Evolutionary conservation across 1,140 invertebrate species (phyloP).

Genomic region (Drosophila varians): DNA sequence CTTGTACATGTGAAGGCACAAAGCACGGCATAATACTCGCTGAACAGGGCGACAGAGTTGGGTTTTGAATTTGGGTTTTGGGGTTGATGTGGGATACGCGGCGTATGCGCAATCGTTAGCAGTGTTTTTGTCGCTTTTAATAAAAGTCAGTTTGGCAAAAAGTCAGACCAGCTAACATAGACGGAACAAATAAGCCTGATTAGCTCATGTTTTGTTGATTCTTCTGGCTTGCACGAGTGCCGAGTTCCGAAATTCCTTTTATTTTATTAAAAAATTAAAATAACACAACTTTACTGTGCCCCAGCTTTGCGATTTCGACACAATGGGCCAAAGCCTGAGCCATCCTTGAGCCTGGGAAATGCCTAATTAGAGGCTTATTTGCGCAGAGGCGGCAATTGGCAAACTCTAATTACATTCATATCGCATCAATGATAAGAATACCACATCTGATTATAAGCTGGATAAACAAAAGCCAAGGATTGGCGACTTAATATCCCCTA

Average conservation of each 20-base stretch:
- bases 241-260: too few species aligned
- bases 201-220: constrained; percentile 56
- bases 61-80: constrained; percentile 6
- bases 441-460: constrained; percentile 36
- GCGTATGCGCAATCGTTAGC: constrained; percentile 72
- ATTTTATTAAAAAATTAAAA: too few species aligned
- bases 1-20: constrained; percentile 74
- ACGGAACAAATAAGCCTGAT: constrained; percentile 76
- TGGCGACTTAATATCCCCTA: constrained; percentile 31
- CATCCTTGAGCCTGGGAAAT: constrained; percentile 1
- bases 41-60: constrained; percentile 7
- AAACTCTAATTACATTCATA: constrained; percentile 76
- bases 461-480: constrained; percentile 17
- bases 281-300: too few species aligned
- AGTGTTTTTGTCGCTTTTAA: constrained; percentile 65
- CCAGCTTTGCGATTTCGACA: too few species aligned
- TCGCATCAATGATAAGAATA: constrained; percentile 70
- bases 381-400: constrained; percentile 53
- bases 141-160: constrained; percentile 77
- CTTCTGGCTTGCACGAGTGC: too few species aligned
- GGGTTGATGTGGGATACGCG: constrained; percentile 26
- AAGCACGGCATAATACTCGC: constrained; percentile 51
- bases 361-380: constrained; percentile 72
- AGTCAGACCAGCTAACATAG: constrained; percentile 55
- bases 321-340: neutral